Percentiles rank a stretch among this genome's conserved stretches.
Evolutionary conservation across 2,113 vertebrate genomes (phyloP).

Genomic region (Notothenia rossii): DNA sequence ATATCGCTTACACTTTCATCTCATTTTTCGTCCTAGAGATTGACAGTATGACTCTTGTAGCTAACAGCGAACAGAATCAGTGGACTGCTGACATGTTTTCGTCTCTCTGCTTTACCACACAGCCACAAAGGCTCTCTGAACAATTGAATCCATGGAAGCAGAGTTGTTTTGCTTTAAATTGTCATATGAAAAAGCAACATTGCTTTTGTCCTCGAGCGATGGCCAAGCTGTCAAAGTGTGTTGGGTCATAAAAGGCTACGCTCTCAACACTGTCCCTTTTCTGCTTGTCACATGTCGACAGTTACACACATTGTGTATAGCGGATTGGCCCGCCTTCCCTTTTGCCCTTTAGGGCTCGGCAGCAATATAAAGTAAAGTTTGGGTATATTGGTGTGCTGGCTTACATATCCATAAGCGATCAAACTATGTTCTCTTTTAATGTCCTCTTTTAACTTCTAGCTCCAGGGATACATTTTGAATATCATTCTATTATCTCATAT

Average conservation of each 20-base stretch:
- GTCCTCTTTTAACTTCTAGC: constrained; percentile 72
- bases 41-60: constrained; percentile 72
- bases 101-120: constrained; percentile 57
- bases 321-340: constrained; percentile 62
- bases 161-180: constrained; percentile 74
- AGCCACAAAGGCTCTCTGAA: constrained; percentile 70
- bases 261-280: constrained; percentile 84
- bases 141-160: constrained; percentile 67
- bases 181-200: constrained; percentile 81
- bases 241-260: constrained; percentile 84
- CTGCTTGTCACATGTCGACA: constrained; percentile 82
- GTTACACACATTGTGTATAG: constrained; percentile 67
- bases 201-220: constrained; percentile 76
- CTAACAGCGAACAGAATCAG: constrained; percentile 65
- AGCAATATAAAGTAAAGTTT: constrained; percentile 65
- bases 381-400: constrained; percentile 61
- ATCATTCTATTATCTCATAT: constrained; percentile 78
- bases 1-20: constrained; percentile 70
- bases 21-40: constrained; percentile 72
- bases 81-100: constrained; percentile 73
- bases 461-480: constrained; percentile 73
- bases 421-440: constrained; percentile 76
- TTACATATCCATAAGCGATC: constrained; percentile 77
- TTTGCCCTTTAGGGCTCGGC: constrained; percentile 52
- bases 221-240: constrained; percentile 85